Evolutionary conservation across 1,140 invertebrate genomes (phyloP), one percentile per base, ranked within the genome.

Genomic region (Zeugodacus cucurbitae): DNA sequence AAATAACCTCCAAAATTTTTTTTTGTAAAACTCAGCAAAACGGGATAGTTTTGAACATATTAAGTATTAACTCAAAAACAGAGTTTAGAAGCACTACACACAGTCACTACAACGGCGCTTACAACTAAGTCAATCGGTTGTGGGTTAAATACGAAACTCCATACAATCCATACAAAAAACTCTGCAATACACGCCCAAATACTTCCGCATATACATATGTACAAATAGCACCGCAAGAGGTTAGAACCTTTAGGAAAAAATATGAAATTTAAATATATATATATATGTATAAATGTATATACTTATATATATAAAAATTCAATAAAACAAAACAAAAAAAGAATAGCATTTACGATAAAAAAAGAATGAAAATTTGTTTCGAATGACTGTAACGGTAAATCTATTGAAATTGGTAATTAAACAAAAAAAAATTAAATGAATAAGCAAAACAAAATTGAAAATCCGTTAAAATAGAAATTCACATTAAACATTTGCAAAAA

Each of bases 141-240:
- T 41, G 22, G 32, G 37, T 34, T 34, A 10, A 41, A 37, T 37
- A 74, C 20, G 67, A 74, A 74, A 74, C 67, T 74, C 32, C 67
- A 74, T 41, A 74, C 67, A 74, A 74, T 74, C 67, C 67, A 74
- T 37, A 37, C n/a, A n/a, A n/a, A 17, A 62, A 74, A 37, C 17
- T 74, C 67, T 74, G 34, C 67, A 74, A 74, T 34, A 74, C 67
- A 74, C 67, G 67, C 67, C 67, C 67, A 74, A 34, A 32, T 74
- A 74, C 67, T 74, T 74, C 67, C 67, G 67, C 67, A 74, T 37
- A 37, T 67, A 37, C 67, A 74, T 37, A 74, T 32, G 11, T 74
- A 37, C 34, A 74, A 67, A 37, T 37, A 41, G 67, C 67, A 74
- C 67, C 67, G 34, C 67, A 74, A 34, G 34, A 34, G 34, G 32